Conservation (phyloP, 2,888 invertebrate genomes). For the Subacronicta megacephala region DNA sequence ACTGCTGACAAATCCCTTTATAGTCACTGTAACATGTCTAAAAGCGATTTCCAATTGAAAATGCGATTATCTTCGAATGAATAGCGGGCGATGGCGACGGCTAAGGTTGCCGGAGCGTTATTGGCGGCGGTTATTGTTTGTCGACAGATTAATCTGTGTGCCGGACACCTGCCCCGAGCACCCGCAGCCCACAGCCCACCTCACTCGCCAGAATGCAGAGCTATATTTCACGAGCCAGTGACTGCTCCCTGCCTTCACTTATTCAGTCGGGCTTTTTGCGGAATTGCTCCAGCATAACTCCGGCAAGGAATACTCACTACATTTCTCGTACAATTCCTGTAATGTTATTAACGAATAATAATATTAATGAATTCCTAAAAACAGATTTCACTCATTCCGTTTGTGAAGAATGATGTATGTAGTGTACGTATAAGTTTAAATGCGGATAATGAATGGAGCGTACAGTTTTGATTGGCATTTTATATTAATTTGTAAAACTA, state of each 20-base stretch:
- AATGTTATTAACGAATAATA: slow-evolving; percentile 43
- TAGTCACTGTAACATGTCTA: slow-evolving; percentile 18
- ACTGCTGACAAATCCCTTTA: background rate
- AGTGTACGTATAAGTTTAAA: background rate
- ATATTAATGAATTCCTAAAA: slow-evolving; percentile 43
- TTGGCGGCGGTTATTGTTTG: slow-evolving; percentile 71
- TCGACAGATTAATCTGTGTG: slow-evolving; percentile 72
- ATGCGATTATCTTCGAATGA: slow-evolving; percentile 59
- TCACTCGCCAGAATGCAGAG: slow-evolving; percentile 43
- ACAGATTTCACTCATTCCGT: slow-evolving; percentile 29
- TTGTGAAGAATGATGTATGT: no score
- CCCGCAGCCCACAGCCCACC: slow-evolving; percentile 29
- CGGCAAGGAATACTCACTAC: slow-evolving; percentile 24
- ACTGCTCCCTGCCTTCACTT: slow-evolving; percentile 62
- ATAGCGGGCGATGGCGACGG: slow-evolving; percentile 42
- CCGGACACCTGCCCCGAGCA: slow-evolving; percentile 67
- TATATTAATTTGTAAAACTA: no score
- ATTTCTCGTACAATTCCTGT: slow-evolving; percentile 25
- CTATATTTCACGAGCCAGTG: slow-evolving; percentile 63
- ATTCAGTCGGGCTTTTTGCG: slow-evolving; percentile 69
- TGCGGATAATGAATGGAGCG: no score
- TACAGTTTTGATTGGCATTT: no score
- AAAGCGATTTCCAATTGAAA: slow-evolving; percentile 55
- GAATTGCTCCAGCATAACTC: slow-evolving; percentile 59
- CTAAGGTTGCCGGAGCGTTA: slow-evolving; percentile 46